Percentiles rank a stretch among this genome's conserved stretches.
These are phyloP conservation scores for Ceyx erithaca DNA, from an alignment of 2,797 vertebrate species.

Conservation along the genomic window DNA sequence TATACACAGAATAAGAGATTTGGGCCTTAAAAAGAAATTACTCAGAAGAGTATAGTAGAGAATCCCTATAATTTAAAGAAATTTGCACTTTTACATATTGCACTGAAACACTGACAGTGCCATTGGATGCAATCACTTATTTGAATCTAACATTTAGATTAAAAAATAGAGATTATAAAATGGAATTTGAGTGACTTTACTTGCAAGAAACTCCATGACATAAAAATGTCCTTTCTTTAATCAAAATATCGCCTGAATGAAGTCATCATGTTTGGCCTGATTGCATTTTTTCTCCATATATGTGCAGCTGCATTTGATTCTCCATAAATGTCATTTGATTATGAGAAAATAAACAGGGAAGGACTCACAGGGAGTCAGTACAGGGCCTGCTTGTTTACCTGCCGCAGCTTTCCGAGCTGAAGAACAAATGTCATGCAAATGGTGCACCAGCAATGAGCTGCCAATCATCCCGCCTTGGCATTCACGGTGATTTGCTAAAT, in stretches of 20 bases:
- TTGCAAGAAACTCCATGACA: slow-evolving; percentile 74
- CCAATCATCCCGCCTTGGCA: slow-evolving; percentile 94
- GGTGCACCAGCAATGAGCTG: slow-evolving; percentile 94
- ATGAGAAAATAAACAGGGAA: slow-evolving; percentile 90
- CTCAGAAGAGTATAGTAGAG: slow-evolving; percentile 29
- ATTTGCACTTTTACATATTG: neutral
- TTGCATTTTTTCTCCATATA: slow-evolving; percentile 85
- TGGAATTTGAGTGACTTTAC: slow-evolving; percentile 72
- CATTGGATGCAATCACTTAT: slow-evolving; percentile 38
- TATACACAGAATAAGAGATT: neutral
- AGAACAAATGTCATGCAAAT: slow-evolving; percentile 99
- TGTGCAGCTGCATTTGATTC: slow-evolving; percentile 87
- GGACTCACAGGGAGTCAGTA: slow-evolving; percentile 84
- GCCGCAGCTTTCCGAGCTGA: slow-evolving; percentile 84
- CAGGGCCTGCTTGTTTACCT: slow-evolving; percentile 88
- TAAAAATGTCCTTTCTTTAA: slow-evolving; percentile 83
- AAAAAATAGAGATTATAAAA: slow-evolving; percentile 69
- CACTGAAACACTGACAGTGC: slow-evolving; percentile 27
- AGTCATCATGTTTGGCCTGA: slow-evolving; percentile 87
- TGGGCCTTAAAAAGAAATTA: neutral
- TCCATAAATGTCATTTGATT: slow-evolving; percentile 90
- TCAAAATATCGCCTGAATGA: slow-evolving; percentile 87
- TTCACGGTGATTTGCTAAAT: slow-evolving; percentile 94
- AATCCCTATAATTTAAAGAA: neutral
- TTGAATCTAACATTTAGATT: slow-evolving; percentile 57